Evolutionary conservation across 2,797 vertebrate species (phyloP), one percentile per base, ranked within the genome.

Genomic region (Glossophaga mutica): DNA sequence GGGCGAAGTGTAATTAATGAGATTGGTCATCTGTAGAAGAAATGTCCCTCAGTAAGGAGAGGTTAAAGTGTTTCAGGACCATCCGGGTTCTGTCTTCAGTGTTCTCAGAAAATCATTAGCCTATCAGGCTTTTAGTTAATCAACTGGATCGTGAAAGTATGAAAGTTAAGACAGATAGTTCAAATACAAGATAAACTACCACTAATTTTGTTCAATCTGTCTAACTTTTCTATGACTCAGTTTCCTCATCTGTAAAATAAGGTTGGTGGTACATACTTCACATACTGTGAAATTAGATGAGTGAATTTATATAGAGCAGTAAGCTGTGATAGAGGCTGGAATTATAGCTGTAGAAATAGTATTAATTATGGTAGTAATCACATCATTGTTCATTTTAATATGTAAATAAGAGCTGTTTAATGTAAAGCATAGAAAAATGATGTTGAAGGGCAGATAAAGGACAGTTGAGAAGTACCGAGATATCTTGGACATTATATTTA

Each of bases 1-100:
- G 91, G 92, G 93, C 85, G 44, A 94, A 95, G 67, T 83, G 77
- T 96, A 96, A 96, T 95, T 92, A 96, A 96, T 91, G 82, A 94
- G 78, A 86, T 77, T 82, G 94, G 94, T 79, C 92, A 96, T 90
- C 91, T 92, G 92, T 71, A 90, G 18, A 94, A 95, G 52, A 83
- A 82, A 42, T 48, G 77, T 83, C 83, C 73, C 48, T 92, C 19
- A 50, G 32, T 91, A 91, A 91, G 52, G 73, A 94, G 87, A 39
- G 82, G 16, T 73, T 84, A 21, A 76, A 81, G 37, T 82, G 73
- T 68, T 90, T 88, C 78, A 88, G 52, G 59, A 86, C 92, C 50
- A 86, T 71, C 34, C 4, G 39, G 55, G 19, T 37, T 90, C 14
- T 12, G 16, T 46, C 46, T 42, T 81, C 21, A 3, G 14, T 26